Evolutionary conservation across 2,797 vertebrate genomes (phyloP).

Genomic region (Loris lydekkerianus): DNA sequence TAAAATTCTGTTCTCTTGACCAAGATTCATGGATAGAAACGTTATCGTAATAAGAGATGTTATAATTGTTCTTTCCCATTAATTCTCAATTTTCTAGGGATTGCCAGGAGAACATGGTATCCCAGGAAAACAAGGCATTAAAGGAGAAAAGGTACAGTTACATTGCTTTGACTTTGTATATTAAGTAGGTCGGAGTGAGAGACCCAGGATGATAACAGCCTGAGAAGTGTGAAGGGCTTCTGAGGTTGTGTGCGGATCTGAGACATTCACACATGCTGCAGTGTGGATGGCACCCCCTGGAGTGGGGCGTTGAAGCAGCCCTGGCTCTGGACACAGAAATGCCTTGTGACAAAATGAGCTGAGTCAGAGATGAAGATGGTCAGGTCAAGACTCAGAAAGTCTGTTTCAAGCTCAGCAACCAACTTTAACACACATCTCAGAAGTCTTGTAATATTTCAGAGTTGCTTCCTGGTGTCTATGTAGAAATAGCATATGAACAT

Average conservation of each 20-base stretch:
- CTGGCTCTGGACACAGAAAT: background rate
- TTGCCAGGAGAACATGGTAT: slow-evolving; percentile 92
- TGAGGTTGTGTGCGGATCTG: background rate
- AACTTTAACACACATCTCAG: background rate
- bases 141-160: slow-evolving; percentile 95
- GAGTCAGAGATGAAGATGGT: background rate
- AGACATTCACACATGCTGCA: background rate
- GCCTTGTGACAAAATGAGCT: background rate
- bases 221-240: too few species aligned
- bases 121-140: slow-evolving; percentile 93
- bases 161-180: slow-evolving; percentile 34
- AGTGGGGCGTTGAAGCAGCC: background rate
- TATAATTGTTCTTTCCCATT: slow-evolving; percentile 25
- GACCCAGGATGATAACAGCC: background rate
- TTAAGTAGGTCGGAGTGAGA: background rate
- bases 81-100: slow-evolving; percentile 91
- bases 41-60: background rate
- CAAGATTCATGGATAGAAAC: slow-evolving; percentile 9
- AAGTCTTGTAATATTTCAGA: background rate
- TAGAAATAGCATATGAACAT: background rate
- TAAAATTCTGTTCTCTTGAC: slow-evolving; percentile 8
- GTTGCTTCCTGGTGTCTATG: background rate
- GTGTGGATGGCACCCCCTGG: background rate
- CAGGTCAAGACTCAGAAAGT: background rate
- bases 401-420: background rate